Percentiles rank a stretch among this genome's conserved stretches.
Conservation (phyloP, 1,140 invertebrate genomes). For the Dendrolimus kikuchii region DNA sequence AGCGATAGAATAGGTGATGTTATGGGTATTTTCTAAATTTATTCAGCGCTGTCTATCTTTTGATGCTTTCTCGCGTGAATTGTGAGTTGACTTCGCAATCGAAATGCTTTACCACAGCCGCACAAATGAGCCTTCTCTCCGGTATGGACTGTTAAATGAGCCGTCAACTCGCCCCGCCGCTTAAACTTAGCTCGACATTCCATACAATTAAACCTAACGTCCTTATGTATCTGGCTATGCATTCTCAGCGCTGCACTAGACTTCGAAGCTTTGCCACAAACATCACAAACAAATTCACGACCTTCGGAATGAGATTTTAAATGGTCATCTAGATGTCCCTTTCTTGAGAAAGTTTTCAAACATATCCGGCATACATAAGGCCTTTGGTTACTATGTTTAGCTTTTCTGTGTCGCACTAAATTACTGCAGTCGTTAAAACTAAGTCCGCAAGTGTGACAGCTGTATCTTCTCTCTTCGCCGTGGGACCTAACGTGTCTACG, state of each 20-base stretch:
- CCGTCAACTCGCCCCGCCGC: constrained; percentile 27
- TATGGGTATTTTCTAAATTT: background rate
- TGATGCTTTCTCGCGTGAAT: constrained; percentile 25
- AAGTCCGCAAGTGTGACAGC: constrained; percentile 39
- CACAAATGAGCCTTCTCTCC: constrained; percentile 36
- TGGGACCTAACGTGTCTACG: constrained; percentile 29
- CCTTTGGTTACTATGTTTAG: constrained; percentile 61
- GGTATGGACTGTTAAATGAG: constrained; percentile 42
- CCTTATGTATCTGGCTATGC: constrained; percentile 33
- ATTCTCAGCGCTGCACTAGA: constrained; percentile 38
- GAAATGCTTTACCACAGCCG: constrained; percentile 36
- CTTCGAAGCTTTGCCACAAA: constrained; percentile 40
- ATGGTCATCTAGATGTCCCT: constrained; percentile 57
- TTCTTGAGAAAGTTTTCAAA: constrained; percentile 63
- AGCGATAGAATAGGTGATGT: no score
- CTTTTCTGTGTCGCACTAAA: constrained; percentile 59
- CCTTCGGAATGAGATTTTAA: constrained; percentile 69
- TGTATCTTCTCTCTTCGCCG: constrained; percentile 21
- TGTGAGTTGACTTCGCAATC: constrained; percentile 39
- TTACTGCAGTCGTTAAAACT: constrained; percentile 61
- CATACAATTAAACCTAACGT: constrained; percentile 26
- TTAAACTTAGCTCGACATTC: constrained; percentile 51
- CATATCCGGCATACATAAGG: constrained; percentile 70
- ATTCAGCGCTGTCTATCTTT: background rate
- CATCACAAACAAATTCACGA: constrained; percentile 73